Evolutionary conservation across 2,113 vertebrate species (phyloP).

Genomic region (Lynx canadensis): DNA sequence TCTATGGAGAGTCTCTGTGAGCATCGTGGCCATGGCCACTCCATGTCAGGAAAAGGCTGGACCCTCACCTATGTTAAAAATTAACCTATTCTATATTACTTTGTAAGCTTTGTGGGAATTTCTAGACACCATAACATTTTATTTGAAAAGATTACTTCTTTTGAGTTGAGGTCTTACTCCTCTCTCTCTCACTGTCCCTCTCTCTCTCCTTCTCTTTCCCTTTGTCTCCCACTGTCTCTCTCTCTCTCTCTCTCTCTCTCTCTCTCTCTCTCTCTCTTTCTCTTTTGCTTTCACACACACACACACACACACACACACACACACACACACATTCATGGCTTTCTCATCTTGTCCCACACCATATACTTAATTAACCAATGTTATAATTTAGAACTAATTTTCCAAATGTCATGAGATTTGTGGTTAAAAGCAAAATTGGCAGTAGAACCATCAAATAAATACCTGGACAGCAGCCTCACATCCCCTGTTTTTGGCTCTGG

Average conservation of each 20-base stretch:
- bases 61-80: too few relatives aligned
- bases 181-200: background rate
- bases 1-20: accelerated
- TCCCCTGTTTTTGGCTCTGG: background rate
- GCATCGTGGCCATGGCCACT: accelerated
- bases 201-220: too few relatives aligned
- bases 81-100: background rate
- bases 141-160: background rate
- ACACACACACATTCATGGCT: background rate
- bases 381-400: background rate
- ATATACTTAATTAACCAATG: background rate
- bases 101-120: background rate
- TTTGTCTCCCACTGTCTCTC: background rate
- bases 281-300: too few relatives aligned
- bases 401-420: background rate
- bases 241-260: background rate
- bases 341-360: background rate
- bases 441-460: background rate
- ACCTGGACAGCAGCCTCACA: accelerated
- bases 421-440: background rate
- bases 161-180: background rate
- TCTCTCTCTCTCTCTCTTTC: too few relatives aligned
- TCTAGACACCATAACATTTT: background rate
- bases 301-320: background rate
- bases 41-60: background rate